Conservation (phyloP, 1,140 invertebrate species). For the Yoshiicerus persimilis region DNA sequence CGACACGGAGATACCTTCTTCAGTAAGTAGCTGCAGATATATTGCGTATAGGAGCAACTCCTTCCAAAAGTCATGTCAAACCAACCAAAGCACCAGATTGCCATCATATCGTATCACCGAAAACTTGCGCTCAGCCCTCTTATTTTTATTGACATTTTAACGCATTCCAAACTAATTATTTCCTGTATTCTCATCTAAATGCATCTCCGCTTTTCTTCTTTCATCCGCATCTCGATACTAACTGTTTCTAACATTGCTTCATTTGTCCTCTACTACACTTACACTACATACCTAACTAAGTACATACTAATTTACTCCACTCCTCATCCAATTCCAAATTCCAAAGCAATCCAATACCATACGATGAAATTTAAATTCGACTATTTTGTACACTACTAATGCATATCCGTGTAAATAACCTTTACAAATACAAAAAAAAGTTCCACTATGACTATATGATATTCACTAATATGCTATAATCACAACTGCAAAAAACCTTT, state of each 20-base stretch:
- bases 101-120: slow-evolving; percentile 24
- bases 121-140: background rate
- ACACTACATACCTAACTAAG: background rate
- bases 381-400: too few species aligned
- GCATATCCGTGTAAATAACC: too few species aligned
- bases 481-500: too few species aligned
- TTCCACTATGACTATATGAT: too few species aligned
- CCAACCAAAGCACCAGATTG: background rate
- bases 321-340: too few species aligned
- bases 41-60: background rate
- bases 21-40: background rate
- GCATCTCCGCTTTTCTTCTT: background rate
- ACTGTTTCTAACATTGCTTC: background rate
- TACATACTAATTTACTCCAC: too few species aligned
- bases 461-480: too few species aligned
- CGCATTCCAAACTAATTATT: slow-evolving; percentile 50
- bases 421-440: too few species aligned
- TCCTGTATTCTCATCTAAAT: slow-evolving; percentile 41
- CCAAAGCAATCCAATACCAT: too few species aligned
- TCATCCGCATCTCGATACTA: background rate
- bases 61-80: background rate
- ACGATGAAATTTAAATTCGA: too few species aligned
- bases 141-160: slow-evolving; percentile 43
- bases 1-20: background rate
- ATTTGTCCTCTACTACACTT: background rate